phyloP scores from a whole-genome alignment of 2,797 vertebrate species.

The Carapus acus region DNA sequence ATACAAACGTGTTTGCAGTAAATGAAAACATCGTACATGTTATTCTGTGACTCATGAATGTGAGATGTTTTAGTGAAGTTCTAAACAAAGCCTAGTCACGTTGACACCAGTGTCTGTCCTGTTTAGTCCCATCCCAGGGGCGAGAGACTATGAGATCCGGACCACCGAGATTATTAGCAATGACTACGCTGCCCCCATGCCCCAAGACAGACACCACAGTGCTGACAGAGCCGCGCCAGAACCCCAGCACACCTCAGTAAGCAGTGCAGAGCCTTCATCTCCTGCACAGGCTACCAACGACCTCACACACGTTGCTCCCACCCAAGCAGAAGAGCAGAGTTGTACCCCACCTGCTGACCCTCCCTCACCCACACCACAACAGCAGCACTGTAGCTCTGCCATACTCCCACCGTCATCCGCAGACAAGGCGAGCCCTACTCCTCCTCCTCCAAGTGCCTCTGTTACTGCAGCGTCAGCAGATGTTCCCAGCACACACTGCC shows the following conservation, averaged over 20 bases:
- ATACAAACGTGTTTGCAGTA: no score
- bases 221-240: slow-evolving; percentile 12
- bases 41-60: background rate
- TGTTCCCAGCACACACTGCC: slow-evolving; percentile 21
- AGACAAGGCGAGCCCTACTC: slow-evolving; percentile 3
- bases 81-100: background rate
- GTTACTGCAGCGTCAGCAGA: slow-evolving; percentile 9
- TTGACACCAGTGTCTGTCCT: slow-evolving; percentile 24
- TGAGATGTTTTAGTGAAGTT: background rate
- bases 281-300: slow-evolving; percentile 29
- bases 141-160: slow-evolving; percentile 61
- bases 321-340: slow-evolving; percentile 31
- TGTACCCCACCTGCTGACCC: slow-evolving; percentile 26
- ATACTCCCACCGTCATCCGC: slow-evolving; percentile 10
- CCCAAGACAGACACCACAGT: slow-evolving; percentile 37
- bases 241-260: slow-evolving; percentile 27
- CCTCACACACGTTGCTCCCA: slow-evolving; percentile 3
- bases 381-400: slow-evolving; percentile 43
- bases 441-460: slow-evolving; percentile 25
- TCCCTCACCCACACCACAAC: slow-evolving; percentile 12
- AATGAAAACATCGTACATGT: no score
- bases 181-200: slow-evolving; percentile 46
- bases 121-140: slow-evolving; percentile 59
- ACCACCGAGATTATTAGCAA: slow-evolving; percentile 66
- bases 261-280: slow-evolving; percentile 23